phyloP scores from a whole-genome alignment of 1,140 invertebrate species.

The Nephila pilipes region DNA sequence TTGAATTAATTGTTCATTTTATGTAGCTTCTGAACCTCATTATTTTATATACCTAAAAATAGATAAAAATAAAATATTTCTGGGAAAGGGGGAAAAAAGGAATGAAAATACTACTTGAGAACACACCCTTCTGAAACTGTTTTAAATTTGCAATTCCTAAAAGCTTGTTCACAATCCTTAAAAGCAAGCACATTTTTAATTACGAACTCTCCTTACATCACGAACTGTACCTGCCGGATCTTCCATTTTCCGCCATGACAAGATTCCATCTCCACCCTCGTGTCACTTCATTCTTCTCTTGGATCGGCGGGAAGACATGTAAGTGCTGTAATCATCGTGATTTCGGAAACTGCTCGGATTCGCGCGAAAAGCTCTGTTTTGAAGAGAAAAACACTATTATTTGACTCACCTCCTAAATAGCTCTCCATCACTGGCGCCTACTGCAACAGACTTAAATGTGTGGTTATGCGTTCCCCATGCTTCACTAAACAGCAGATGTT shows the following conservation, averaged over 20 bases:
- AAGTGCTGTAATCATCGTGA: constrained; percentile 28
- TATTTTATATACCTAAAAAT: too few species aligned
- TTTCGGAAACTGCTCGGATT: constrained; percentile 11
- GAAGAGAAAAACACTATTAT: constrained; percentile 27
- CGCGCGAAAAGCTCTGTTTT: constrained; percentile 14
- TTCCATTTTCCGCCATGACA: neutral
- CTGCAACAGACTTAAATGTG: neutral
- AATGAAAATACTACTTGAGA: neutral
- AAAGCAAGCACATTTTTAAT: constrained; percentile 16
- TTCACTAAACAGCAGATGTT: neutral
- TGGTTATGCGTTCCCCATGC: constrained; percentile 12
- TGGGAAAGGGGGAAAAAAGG: neutral
- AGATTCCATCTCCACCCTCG: neutral
- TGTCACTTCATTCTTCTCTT: neutral
- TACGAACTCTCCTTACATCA: neutral
- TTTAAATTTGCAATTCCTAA: neutral
- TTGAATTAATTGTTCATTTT: too few species aligned
- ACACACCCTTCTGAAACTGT: neutral
- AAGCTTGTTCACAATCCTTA: neutral
- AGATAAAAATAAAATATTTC: too few species aligned
- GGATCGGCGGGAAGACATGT: neutral
- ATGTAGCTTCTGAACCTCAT: too few species aligned
- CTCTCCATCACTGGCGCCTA: neutral
- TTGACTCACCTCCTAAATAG: constrained; percentile 6
- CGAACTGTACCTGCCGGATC: neutral